These are phyloP conservation scores for Riparia riparia DNA, from an alignment of 2,113 vertebrate species.

Conservation along the genomic window DNA sequence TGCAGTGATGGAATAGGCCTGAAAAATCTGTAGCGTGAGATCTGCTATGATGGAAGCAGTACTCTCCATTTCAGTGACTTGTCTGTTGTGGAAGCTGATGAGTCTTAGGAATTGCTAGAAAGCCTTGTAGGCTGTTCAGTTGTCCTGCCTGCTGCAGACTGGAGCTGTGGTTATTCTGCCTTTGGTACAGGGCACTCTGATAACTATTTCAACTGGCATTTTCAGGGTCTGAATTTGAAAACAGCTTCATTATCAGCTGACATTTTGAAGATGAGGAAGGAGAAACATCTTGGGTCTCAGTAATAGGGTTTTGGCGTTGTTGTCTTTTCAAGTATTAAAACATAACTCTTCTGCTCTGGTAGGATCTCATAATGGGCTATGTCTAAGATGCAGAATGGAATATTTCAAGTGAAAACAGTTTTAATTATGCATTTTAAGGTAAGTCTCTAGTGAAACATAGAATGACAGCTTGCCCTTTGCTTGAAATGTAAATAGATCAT, in stretches of 20 bases:
- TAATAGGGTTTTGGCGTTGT: accelerated
- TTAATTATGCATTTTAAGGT: neutral
- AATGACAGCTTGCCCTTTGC: neutral
- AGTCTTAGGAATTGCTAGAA: neutral
- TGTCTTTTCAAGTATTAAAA: neutral
- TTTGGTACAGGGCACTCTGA: neutral
- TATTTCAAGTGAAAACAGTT: constrained; percentile 9
- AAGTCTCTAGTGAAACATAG: neutral
- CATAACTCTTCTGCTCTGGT: neutral
- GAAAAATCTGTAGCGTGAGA: neutral
- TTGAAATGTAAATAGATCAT: constrained; percentile 5
- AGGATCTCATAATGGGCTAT: neutral
- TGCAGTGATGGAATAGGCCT: neutral
- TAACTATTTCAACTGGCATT: neutral
- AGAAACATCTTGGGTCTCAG: neutral
- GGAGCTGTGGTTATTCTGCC: neutral
- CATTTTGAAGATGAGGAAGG: neutral
- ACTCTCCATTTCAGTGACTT: neutral
- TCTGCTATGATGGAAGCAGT: neutral
- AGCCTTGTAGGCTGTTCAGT: neutral
- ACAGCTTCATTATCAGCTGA: neutral
- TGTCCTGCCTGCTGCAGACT: neutral
- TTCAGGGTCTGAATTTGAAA: neutral
- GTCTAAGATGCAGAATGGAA: neutral
- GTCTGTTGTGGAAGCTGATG: neutral